Evolutionary conservation across 2,888 invertebrate species (phyloP).

Genomic region (Agrotis ipsilon): DNA sequence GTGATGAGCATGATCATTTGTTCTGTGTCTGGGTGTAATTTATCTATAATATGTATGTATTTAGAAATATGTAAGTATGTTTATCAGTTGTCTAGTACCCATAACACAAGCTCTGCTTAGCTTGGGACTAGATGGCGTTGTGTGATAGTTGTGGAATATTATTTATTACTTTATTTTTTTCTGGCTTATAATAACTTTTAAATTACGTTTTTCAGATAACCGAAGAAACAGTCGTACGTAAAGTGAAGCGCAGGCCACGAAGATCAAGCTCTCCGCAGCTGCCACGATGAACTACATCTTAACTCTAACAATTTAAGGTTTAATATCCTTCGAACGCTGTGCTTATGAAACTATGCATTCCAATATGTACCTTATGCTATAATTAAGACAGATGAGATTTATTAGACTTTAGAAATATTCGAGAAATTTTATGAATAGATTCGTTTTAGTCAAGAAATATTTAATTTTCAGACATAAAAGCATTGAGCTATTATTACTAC

Average conservation of each 20-base stretch:
- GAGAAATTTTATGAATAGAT: background rate
- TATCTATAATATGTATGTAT: too few species aligned
- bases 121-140: too few species aligned
- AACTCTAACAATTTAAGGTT: constrained; percentile 32
- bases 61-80: too few species aligned
- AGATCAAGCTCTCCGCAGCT: constrained; percentile 71
- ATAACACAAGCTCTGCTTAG: too few species aligned
- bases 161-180: too few species aligned
- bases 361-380: constrained; percentile 49
- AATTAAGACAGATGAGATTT: constrained; percentile 39
- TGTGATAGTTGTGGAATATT: too few species aligned
- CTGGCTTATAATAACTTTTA: too few species aligned
- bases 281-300: constrained; percentile 69
- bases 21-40: too few species aligned
- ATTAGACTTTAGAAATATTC: background rate
- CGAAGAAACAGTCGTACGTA: constrained; percentile 71
- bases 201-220: constrained; percentile 70
- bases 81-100: too few species aligned
- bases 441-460: background rate
- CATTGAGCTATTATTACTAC: too few species aligned
- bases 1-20: too few species aligned
- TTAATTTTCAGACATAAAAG: background rate
- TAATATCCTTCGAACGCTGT: constrained; percentile 52
- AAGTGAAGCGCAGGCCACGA: constrained; percentile 71
- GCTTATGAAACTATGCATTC: constrained; percentile 53